Conservation (phyloP, 1,140 invertebrate genomes). For the Sesamia nonagrioides region DNA sequence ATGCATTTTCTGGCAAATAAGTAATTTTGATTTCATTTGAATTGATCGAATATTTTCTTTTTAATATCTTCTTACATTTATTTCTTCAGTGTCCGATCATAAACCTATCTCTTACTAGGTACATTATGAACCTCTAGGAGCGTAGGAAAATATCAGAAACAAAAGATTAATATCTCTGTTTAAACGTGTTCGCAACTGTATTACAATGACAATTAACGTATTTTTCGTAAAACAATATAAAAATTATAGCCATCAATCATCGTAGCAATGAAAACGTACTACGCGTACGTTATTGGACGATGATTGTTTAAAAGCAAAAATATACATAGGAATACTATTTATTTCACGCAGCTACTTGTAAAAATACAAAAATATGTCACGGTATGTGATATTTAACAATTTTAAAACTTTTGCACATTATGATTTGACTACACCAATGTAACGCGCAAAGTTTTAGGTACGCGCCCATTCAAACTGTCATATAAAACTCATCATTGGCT, state of each 20-base stretch:
- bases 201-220: too few species aligned
- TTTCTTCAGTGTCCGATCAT: too few species aligned
- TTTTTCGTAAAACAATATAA: background rate
- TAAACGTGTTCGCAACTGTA: too few species aligned
- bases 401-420: constrained; percentile 19
- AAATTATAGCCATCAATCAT: background rate
- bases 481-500: constrained; percentile 12
- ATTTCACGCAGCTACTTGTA: background rate
- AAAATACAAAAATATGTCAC: background rate
- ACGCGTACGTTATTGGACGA: background rate
- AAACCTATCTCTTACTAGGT: background rate
- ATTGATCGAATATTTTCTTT: too few species aligned
- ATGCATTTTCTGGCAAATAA: too few species aligned
- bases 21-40: too few species aligned
- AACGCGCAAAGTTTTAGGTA: background rate
- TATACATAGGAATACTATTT: background rate
- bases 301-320: background rate
- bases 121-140: too few species aligned
- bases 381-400: constrained; percentile 5
- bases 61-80: constrained; percentile 1
- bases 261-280: background rate
- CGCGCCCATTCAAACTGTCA: constrained; percentile 14
- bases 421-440: background rate
- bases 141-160: too few species aligned
- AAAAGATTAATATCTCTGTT: too few species aligned